Evolutionary conservation across 2,888 invertebrate genomes (phyloP).

Genomic region (Muschampia plurimacula): DNA sequence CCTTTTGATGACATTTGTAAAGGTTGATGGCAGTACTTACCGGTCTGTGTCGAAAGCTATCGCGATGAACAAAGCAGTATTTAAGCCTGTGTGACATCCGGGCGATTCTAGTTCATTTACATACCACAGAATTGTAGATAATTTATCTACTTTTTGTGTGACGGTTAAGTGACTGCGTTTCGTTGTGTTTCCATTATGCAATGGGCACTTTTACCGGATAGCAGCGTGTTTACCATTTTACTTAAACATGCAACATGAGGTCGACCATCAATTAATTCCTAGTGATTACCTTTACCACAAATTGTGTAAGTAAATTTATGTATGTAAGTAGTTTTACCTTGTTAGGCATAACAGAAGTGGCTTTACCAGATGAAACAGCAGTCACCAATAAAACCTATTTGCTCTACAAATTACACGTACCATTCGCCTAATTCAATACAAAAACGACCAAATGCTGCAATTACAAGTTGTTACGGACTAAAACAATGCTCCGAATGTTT

Average conservation of each 20-base stretch:
- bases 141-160: slow-evolving; percentile 18
- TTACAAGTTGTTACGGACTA: slow-evolving; percentile 25
- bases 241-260: not conserved
- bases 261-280: not conserved
- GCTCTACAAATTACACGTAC: slow-evolving; percentile 22
- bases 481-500: slow-evolving; percentile 25
- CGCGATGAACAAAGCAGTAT: slow-evolving; percentile 25
- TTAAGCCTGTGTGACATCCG: slow-evolving; percentile 27
- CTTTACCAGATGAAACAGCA: slow-evolving; percentile 9
- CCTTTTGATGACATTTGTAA: slow-evolving; percentile 47
- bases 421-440: slow-evolving; percentile 10
- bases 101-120: slow-evolving; percentile 22
- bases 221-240: not conserved
- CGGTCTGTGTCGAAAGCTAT: slow-evolving; percentile 30
- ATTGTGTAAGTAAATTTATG: not conserved
- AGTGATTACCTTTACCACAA: not conserved
- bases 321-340: not conserved
- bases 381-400: slow-evolving; percentile 9
- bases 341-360: not conserved
- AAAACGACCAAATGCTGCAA: slow-evolving; percentile 21
- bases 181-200: slow-evolving; percentile 13
- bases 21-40: slow-evolving; percentile 45
- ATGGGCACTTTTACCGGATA: not conserved
- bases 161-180: slow-evolving; percentile 11
- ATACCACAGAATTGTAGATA: slow-evolving; percentile 23